phyloP scores from a whole-genome alignment of 2,888 invertebrate genomes.

The Drosophila meridiana region DNA sequence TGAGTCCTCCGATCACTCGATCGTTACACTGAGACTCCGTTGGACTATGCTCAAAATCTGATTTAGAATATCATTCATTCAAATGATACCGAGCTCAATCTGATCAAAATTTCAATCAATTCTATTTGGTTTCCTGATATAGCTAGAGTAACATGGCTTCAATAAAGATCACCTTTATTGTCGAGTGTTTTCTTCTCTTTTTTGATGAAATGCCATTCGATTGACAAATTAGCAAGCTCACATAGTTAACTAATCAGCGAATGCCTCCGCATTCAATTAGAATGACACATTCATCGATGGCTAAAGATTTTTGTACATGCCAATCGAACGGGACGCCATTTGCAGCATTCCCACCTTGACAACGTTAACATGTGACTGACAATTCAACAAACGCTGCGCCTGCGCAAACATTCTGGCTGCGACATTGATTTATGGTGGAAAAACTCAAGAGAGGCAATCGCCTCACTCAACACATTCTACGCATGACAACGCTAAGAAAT shows the following conservation, averaged over 20 bases:
- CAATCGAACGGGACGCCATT: constrained; percentile 14
- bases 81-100: too few species aligned
- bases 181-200: neutral
- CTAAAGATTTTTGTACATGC: constrained; percentile 4
- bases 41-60: neutral
- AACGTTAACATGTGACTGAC: constrained; percentile 40
- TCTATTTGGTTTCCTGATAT: neutral
- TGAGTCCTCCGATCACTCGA: too few species aligned
- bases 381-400: constrained; percentile 26
- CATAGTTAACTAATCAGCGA: neutral
- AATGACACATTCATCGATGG: constrained; percentile 22
- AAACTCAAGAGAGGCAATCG: constrained; percentile 1
- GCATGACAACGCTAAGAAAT: constrained; percentile 19
- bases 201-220: constrained; percentile 20
- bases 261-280: constrained; percentile 12
- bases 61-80: too few species aligned
- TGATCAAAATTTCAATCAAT: neutral
- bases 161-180: neutral
- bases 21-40: neutral
- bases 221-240: constrained; percentile 28
- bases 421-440: constrained; percentile 24
- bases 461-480: constrained; percentile 10
- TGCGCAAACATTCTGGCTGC: constrained; percentile 1
- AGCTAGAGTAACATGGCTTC: neutral
- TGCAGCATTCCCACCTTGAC: constrained; percentile 20